A percentile compares a stretch with the other conserved stretches of the same genome.
Evolutionary conservation across 1,140 invertebrate genomes (phyloP).

Genomic region (Chelonus insularis): DNA sequence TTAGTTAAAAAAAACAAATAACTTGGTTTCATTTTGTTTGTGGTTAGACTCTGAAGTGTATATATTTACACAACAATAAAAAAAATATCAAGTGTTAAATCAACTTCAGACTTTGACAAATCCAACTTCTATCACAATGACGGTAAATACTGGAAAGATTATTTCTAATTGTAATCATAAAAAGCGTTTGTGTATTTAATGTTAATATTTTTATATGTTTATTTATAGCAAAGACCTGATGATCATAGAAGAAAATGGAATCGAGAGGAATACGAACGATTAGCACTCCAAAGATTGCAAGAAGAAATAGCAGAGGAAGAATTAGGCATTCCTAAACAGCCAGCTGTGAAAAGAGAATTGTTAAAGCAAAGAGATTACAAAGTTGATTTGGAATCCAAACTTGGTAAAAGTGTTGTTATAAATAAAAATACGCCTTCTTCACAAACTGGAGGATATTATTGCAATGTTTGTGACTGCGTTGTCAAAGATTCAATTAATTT

Average conservation of each 20-base stretch:
- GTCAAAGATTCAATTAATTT: slow-evolving; percentile 99
- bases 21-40: too few relatives aligned
- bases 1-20: too few relatives aligned
- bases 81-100: too few relatives aligned
- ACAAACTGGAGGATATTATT: slow-evolving; percentile 95
- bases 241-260: slow-evolving; percentile 98
- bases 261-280: slow-evolving; percentile 87
- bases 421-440: slow-evolving; percentile 97
- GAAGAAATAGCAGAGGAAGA: slow-evolving; percentile 74
- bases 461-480: slow-evolving; percentile 99
- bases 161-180: too few relatives aligned
- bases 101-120: too few relatives aligned
- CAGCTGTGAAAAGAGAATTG: slow-evolving; percentile 86
- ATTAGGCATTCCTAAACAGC: slow-evolving; percentile 65
- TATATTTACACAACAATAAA: too few relatives aligned
- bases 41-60: too few relatives aligned
- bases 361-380: slow-evolving; percentile 94
- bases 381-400: slow-evolving; percentile 95
- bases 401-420: slow-evolving; percentile 97
- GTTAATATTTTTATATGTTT: slow-evolving; percentile 21
- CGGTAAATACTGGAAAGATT: too few relatives aligned
- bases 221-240: slow-evolving; percentile 65
- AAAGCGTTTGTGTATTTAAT: too few relatives aligned
- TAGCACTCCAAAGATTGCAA: slow-evolving; percentile 82
- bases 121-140: too few relatives aligned